Evolutionary conservation across 2,113 vertebrate species (phyloP).

Genomic region (Zosterops lateralis): DNA sequence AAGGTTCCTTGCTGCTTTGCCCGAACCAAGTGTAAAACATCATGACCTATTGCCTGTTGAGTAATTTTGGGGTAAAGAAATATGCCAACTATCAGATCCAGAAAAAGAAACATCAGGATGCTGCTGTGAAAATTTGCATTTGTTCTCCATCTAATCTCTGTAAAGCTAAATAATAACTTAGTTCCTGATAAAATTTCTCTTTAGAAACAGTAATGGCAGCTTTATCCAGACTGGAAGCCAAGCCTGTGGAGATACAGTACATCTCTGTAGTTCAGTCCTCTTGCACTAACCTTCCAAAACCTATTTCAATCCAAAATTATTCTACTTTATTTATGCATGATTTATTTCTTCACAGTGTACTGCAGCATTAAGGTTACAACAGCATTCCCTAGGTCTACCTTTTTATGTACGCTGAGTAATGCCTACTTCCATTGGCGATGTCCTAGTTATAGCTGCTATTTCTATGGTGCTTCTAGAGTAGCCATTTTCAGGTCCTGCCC

Average conservation of each 20-base stretch:
- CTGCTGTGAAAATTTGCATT: conserved; percentile 32
- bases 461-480: conserved; percentile 3
- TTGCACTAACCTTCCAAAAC: not conserved
- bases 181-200: not conserved
- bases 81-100: not conserved
- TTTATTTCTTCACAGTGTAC: not conserved
- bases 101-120: not conserved
- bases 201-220: not conserved
- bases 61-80: conserved; percentile 16
- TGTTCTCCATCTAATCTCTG: conserved; percentile 6
- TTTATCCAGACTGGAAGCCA: not conserved
- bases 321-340: not conserved
- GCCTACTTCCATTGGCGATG: not conserved
- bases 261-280: not conserved
- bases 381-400: not conserved
- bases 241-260: not conserved
- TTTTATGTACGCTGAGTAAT: not conserved
- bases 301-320: not conserved
- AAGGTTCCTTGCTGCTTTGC: not conserved
- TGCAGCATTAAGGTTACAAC: not conserved
- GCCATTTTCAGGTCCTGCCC: conserved; percentile 2
- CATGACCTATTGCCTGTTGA: not conserved
- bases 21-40: not conserved
- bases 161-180: not conserved
- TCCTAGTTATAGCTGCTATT: conserved; percentile 28